These are phyloP conservation scores for Hybos culiciformis DNA, from an alignment of 2,888 invertebrate genomes.

Conservation along the genomic window DNA sequence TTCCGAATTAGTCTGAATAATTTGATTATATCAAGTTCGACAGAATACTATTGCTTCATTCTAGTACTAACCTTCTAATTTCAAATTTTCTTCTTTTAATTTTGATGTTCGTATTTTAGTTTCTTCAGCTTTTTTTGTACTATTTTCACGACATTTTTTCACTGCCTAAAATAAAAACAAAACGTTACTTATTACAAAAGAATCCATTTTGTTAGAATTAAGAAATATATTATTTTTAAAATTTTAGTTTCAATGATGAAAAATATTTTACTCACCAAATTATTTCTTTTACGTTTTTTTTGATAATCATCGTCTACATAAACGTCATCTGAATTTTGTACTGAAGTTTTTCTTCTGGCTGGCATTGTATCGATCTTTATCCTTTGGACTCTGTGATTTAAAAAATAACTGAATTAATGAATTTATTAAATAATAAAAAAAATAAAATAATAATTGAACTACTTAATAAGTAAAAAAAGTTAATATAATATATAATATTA, in stretches of 20 bases:
- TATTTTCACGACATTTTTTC: slow-evolving; percentile 31
- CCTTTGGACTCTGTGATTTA: too few relatives aligned
- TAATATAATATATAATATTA: too few relatives aligned
- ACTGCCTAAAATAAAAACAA: slow-evolving; percentile 24
- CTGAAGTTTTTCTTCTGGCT: slow-evolving; percentile 28
- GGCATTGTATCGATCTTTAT: slow-evolving; percentile 28
- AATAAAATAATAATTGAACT: too few relatives aligned
- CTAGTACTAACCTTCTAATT: slow-evolving; percentile 23
- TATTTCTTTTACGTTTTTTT: slow-evolving; percentile 31
- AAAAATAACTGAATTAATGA: too few relatives aligned
- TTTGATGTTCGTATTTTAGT: slow-evolving; percentile 27
- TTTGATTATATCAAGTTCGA: too few relatives aligned
- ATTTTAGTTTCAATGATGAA: neutral
- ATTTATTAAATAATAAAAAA: too few relatives aligned
- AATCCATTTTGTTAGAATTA: too few relatives aligned
- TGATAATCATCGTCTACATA: slow-evolving; percentile 24
- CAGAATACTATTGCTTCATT: too few relatives aligned
- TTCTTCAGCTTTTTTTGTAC: slow-evolving; percentile 28
- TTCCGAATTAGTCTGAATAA: too few relatives aligned
- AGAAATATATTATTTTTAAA: neutral
- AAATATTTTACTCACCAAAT: slow-evolving; percentile 24
- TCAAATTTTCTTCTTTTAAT: slow-evolving; percentile 22
- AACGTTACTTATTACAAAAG: neutral
- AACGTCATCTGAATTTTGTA: slow-evolving; percentile 22
- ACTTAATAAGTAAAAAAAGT: too few relatives aligned